Conservation (phyloP, 1,140 invertebrate species). For the Drosophila obscura region DNA sequence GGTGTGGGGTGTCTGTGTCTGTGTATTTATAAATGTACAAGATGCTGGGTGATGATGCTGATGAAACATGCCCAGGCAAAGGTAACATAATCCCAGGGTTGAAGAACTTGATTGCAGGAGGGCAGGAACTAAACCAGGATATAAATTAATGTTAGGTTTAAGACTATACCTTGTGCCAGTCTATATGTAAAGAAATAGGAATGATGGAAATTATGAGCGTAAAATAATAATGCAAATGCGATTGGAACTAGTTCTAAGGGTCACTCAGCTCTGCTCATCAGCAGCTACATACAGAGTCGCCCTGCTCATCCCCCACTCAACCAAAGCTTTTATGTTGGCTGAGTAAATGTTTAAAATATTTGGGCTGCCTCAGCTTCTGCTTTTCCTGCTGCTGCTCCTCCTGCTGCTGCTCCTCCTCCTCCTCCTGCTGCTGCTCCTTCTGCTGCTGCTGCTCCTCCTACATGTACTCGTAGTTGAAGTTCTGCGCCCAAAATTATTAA, state of each 20-base stretch:
- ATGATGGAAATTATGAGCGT: constrained; percentile 23
- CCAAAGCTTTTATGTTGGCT: constrained; percentile 57
- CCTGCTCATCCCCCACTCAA: background rate
- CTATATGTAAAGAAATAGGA: constrained; percentile 3
- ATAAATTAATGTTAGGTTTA: background rate
- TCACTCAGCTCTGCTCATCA: constrained; percentile 21
- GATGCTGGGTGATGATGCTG: constrained; percentile 54
- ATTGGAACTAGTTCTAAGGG: constrained; percentile 53
- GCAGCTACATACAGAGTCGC: background rate
- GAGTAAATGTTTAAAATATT: constrained; percentile 80
- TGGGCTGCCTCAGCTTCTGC: constrained; percentile 34
- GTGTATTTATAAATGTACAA: constrained; percentile 38
- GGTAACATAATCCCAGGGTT: constrained; percentile 59
- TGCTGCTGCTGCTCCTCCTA: constrained; percentile 19
- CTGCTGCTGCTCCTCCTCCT: constrained; percentile 28
- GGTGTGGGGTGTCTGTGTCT: constrained; percentile 23
- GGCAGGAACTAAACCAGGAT: background rate
- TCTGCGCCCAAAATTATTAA: constrained; percentile 80
- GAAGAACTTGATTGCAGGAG: constrained; percentile 11
- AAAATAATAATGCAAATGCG: constrained; percentile 32
- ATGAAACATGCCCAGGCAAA: constrained; percentile 66
- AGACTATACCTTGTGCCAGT: constrained; percentile 7
- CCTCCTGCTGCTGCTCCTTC: constrained; percentile 30
- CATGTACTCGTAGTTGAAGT: constrained; percentile 64
- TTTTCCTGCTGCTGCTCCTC: constrained; percentile 33